These are phyloP conservation scores for Grammomys surdaster DNA, from an alignment of 2,113 vertebrate species.

Conservation along the genomic window DNA sequence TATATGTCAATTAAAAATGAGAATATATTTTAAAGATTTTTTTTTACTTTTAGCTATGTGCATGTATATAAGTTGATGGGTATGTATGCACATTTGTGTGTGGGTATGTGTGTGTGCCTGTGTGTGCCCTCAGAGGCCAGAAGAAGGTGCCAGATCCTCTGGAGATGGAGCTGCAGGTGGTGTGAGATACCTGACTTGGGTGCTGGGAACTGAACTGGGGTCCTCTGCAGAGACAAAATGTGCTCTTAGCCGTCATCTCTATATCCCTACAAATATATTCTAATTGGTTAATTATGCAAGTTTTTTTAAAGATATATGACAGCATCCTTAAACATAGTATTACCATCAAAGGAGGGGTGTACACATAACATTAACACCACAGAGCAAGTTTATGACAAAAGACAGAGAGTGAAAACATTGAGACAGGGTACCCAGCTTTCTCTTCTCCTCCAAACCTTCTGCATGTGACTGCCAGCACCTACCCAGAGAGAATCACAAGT, in stretches of 20 bases:
- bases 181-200: too few relatives aligned
- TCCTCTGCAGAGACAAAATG: not conserved
- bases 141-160: too few relatives aligned
- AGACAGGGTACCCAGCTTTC: not conserved
- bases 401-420: not conserved
- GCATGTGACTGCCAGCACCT: not conserved
- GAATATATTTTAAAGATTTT: too few relatives aligned
- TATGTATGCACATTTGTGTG: too few relatives aligned
- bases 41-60: too few relatives aligned
- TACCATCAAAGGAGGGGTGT: not conserved
- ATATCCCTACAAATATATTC: not conserved
- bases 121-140: too few relatives aligned
- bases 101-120: too few relatives aligned
- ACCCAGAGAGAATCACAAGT: not conserved
- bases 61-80: too few relatives aligned
- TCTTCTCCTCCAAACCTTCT: not conserved
- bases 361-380: not conserved
- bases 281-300: not conserved
- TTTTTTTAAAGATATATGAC: not conserved
- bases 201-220: not conserved
- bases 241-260: not conserved
- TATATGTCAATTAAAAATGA: too few relatives aligned
- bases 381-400: not conserved
- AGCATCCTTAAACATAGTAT: not conserved
- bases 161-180: too few relatives aligned